Percentiles rank a stretch among this genome's conserved stretches.
Conservation (phyloP, 2,888 invertebrate species). For the Eucera pruinosa region DNA sequence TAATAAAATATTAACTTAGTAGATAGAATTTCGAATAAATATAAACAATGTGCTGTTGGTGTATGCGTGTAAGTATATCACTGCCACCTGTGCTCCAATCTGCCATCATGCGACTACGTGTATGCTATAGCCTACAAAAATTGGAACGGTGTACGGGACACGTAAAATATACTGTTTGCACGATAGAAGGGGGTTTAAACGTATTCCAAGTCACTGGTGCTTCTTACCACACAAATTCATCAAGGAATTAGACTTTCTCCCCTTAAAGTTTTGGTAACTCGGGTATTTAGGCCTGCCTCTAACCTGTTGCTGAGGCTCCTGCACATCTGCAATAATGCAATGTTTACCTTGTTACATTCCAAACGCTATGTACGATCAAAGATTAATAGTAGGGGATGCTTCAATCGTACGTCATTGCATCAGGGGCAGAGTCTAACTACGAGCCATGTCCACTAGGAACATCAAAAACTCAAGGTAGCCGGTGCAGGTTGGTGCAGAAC, state of each 20-base stretch:
- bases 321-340: slow-evolving; percentile 93
- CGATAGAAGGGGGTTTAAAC: slow-evolving; percentile 73
- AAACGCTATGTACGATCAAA: slow-evolving; percentile 71
- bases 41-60: slow-evolving; percentile 61
- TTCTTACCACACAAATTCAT: slow-evolving; percentile 98
- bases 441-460: slow-evolving; percentile 73
- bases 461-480: slow-evolving; percentile 73
- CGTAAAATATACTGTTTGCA: slow-evolving; percentile 67
- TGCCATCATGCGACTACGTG: slow-evolving; percentile 82
- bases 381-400: slow-evolving; percentile 71
- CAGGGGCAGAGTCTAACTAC: slow-evolving; percentile 75
- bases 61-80: slow-evolving; percentile 63
- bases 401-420: slow-evolving; percentile 74
- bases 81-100: slow-evolving; percentile 80
- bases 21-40: slow-evolving; percentile 56
- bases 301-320: slow-evolving; percentile 91
- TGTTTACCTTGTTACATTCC: slow-evolving; percentile 86
- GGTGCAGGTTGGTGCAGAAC: slow-evolving; percentile 82
- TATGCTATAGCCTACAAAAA: slow-evolving; percentile 66
- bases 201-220: slow-evolving; percentile 83
- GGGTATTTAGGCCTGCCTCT: slow-evolving; percentile 94
- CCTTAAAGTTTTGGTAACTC: slow-evolving; percentile 95
- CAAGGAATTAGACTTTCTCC: slow-evolving; percentile 96
- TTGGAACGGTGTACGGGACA: slow-evolving; percentile 62
- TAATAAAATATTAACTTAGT: neutral